Evolutionary conservation across 1,140 invertebrate genomes (phyloP), one percentile per base, ranked within the genome.

Genomic region (Macrobrachium rosenbergii): DNA sequence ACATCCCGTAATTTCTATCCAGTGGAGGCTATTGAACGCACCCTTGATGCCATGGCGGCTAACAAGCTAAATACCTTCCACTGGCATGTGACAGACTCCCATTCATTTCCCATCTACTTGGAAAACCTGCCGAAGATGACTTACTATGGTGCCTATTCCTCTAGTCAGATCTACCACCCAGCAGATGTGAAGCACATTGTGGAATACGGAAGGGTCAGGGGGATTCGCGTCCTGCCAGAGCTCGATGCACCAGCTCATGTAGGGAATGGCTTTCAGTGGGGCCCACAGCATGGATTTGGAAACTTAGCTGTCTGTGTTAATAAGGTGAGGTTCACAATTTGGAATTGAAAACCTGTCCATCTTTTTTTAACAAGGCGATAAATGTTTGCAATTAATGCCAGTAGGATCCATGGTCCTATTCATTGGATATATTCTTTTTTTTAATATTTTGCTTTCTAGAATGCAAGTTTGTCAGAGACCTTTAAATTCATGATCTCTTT

Each of bases 231-330:
- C 21, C 90, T 98, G 83, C 96, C 96, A 0, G 96, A 98, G 92
- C 96, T 97, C 88, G 96, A 97, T 91, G 96, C 96, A 64, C 96
- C 96, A 2, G 96, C 96, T 83, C 96, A 98, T 91, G 96, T 96
- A 21, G 96, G 96, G 28, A 96, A 96, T 92, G 96, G 96, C 12
- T 97, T 96, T 96, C 95, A 97, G 92, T 94, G 93, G 93, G 93
- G 93, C 79, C 93, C 94, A 85, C 94, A 94, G 60, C 93, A 93
- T 69, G 94, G 94, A 88, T 94, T 90, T 64, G 91, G 91, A 3
- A 91, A 92, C 91, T n/a, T 93, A 90, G 60, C 91, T 7, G 92
- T 94, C 19, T 94, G 94, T 88, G 93, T 94, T 60, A 93, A 94
- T 91, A 52, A 83, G 88, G 88, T 89, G 17, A 82, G 80, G 37